Evolutionary conservation across 1,140 invertebrate genomes (phyloP), one percentile per base, ranked within the genome.

Genomic region (Globodera rostochiensis): DNA sequence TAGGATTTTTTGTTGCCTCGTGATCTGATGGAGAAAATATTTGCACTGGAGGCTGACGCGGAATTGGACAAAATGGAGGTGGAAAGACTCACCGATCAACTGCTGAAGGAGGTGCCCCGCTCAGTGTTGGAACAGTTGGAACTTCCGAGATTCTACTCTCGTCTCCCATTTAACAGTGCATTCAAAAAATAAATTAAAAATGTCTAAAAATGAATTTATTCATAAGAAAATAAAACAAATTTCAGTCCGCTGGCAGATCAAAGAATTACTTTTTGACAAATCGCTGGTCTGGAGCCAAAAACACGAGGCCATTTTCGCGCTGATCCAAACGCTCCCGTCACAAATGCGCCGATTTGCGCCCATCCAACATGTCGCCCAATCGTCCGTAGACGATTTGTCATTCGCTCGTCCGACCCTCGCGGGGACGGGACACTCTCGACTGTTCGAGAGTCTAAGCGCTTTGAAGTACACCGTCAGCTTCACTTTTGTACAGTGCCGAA

Each of bases 221-320:
- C n/a, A 13, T 19, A 64, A 64, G 13, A 64, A 60, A 53, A 53
- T 53, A 53, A 53, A 4, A 53, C 50, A 53, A 53, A 9, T n/a
- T 64, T 64, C 57, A 64, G 73, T 74, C 1, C 66, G 74, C 46
- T 83, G 82, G 82, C 82, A 83, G 73, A 83, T 83, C 82, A 83
- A 83, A 36, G 82, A 83, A 25, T 45, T 83, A 21, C 57, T 83
- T 8, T 83, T 85, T 70, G 84, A 83, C 74, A 86, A 85, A 74
- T 1, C 79, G 46, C 49, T 83, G 4, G 19, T 19, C 57, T 83
- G 85, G 71, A 13, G 64, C 13, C 83, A 83, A 73, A 83, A 83
- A 73, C 82, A 81, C 36, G 78, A 83, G 53, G 81, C 64, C 57
- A 83, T 83, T 57, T 73, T 73, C 50, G 82, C 84, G 49, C 45